A percentile compares a stretch with the other conserved stretches of the same genome.
These are phyloP conservation scores for Taurulus bubalis DNA, from an alignment of 2,113 vertebrate genomes.

Conservation along the genomic window DNA sequence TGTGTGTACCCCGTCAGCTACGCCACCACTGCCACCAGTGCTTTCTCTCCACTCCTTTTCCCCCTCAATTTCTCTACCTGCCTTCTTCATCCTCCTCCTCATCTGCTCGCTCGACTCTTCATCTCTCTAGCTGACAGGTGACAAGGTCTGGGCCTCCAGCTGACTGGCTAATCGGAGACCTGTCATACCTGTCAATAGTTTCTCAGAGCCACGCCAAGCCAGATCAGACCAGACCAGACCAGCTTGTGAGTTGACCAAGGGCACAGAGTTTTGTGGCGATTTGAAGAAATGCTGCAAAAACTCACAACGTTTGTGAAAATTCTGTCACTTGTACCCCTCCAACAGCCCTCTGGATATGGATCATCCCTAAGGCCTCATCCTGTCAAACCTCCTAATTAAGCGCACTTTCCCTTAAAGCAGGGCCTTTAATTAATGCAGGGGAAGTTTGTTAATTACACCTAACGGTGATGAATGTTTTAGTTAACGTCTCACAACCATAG, in stretches of 20 bases:
- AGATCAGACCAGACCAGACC: constrained; percentile 70
- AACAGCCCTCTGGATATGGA: constrained; percentile 80
- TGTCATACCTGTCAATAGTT: constrained; percentile 98
- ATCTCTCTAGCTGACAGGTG: constrained; percentile 96
- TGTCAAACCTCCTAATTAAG: constrained; percentile 85
- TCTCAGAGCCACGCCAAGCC: constrained; percentile 72
- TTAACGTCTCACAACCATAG: constrained; percentile 58
- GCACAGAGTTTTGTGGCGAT: constrained; percentile 54
- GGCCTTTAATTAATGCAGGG: constrained; percentile 76
- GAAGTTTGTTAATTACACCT: constrained; percentile 82
- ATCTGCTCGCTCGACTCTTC: constrained; percentile 85
- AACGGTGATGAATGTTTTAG: constrained; percentile 81
- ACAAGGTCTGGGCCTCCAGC: constrained; percentile 92
- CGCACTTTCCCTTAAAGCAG: constrained; percentile 77
- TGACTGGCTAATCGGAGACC: constrained; percentile 98
- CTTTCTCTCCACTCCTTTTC: constrained; percentile 14
- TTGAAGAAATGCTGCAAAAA: constrained; percentile 62
- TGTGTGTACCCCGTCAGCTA: constrained; percentile 45
- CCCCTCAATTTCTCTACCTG: constrained; percentile 13
- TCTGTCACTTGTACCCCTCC: constrained; percentile 72
- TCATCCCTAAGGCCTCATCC: constrained; percentile 85
- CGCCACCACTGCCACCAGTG: constrained; percentile 73
- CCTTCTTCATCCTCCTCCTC: constrained; percentile 37
- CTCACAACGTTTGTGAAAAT: constrained; percentile 79
- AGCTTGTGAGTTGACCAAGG: constrained; percentile 71